Percentiles rank a stretch among this genome's conserved stretches.
Conservation (phyloP, 2,113 vertebrate genomes). For the Tympanuchus pallidicinctus region DNA sequence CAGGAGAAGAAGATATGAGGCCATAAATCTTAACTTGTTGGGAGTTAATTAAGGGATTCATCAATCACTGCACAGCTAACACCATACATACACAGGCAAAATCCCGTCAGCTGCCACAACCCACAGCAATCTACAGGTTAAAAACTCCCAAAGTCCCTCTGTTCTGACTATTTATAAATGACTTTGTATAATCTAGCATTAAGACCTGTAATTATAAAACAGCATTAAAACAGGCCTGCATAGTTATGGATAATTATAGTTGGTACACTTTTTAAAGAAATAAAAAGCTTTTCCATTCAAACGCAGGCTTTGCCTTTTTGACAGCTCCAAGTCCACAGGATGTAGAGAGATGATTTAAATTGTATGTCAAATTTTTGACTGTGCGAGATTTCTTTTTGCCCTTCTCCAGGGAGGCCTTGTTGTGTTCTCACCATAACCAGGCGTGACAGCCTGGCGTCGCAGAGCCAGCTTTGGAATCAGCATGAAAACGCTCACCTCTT, state of each 20-base stretch:
- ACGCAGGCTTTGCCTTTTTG: constrained; percentile 71
- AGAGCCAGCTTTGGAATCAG: constrained; percentile 68
- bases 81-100: constrained; percentile 38
- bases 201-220: constrained; percentile 73
- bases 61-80: constrained; percentile 70
- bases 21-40: constrained; percentile 75
- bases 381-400: constrained; percentile 46
- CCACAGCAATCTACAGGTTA: constrained; percentile 72
- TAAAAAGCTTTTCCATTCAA: constrained; percentile 77
- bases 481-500: constrained; percentile 65
- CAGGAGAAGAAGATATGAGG: constrained; percentile 66
- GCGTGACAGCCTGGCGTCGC: constrained; percentile 71
- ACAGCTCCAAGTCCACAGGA: constrained; percentile 79
- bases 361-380: constrained; percentile 76
- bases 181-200: constrained; percentile 70
- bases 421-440: constrained; percentile 74
- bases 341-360: constrained; percentile 77
- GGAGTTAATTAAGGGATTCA: constrained; percentile 78
- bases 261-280: constrained; percentile 73
- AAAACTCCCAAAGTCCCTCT: constrained; percentile 72
- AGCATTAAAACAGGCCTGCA: constrained; percentile 71
- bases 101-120: constrained; percentile 60
- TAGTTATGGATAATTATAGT: constrained; percentile 74
- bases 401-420: constrained; percentile 75
- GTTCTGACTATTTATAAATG: constrained; percentile 77